Conservation (phyloP, 2,113 vertebrate genomes). For the Heterotis niloticus region DNA sequence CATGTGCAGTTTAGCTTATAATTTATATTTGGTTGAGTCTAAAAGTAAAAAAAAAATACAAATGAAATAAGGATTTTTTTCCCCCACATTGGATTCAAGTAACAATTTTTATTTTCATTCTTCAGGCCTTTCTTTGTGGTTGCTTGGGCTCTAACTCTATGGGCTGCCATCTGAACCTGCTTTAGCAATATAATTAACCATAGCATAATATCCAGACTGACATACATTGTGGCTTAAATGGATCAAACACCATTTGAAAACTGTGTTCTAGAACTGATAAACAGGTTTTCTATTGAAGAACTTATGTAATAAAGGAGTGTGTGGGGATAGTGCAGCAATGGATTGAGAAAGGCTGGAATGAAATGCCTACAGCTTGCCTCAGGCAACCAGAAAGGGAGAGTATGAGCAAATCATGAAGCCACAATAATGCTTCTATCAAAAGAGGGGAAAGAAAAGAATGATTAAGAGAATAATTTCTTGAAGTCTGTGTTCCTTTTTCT, state of each 20-base stretch:
- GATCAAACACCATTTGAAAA: slow-evolving; percentile 12
- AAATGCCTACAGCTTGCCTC: slow-evolving; percentile 26
- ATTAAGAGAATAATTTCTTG: neutral
- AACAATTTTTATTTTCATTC: neutral
- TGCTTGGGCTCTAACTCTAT: no score
- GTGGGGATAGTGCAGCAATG: slow-evolving; percentile 2
- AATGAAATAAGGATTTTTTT: neutral
- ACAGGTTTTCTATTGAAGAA: slow-evolving; percentile 12
- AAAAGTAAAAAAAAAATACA: neutral
- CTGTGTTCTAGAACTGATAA: slow-evolving; percentile 15
- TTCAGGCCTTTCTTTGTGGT: no score
- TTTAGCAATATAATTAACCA: neutral
- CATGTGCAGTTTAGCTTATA: neutral
- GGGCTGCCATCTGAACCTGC: no score
- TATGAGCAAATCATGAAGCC: neutral
- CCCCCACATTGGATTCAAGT: neutral
- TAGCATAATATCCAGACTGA: neutral
- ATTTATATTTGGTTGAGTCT: neutral
- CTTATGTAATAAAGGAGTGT: slow-evolving; percentile 5
- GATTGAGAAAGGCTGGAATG: slow-evolving; percentile 16
- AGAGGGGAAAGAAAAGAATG: slow-evolving; percentile 15
- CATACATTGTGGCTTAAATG: neutral
- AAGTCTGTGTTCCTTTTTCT: neutral
- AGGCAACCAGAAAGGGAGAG: slow-evolving; percentile 11
- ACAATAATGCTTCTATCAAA: slow-evolving; percentile 6